phyloP scores from a whole-genome alignment of 1,140 invertebrate species.

The Diabrotica virgifera region DNA sequence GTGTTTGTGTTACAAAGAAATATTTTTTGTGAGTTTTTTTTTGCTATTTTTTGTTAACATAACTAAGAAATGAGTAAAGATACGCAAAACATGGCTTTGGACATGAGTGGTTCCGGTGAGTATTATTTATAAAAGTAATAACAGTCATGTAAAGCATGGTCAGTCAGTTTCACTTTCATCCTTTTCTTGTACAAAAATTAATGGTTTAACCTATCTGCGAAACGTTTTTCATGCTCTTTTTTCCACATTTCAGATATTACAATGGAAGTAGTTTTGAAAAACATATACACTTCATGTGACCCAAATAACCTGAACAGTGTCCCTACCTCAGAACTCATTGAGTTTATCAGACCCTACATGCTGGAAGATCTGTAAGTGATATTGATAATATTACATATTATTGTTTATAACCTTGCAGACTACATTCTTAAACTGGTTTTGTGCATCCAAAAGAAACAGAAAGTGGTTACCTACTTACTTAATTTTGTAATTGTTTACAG shows the following conservation, averaged over 20 bases:
- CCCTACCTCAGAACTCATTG: constrained; percentile 27
- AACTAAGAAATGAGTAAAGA: constrained; percentile 3
- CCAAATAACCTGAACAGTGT: constrained; percentile 25
- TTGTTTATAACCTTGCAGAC: too few species aligned
- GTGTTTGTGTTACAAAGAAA: constrained; percentile 1
- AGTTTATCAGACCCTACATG: constrained; percentile 32
- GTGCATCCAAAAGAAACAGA: too few species aligned
- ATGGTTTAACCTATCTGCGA: neutral
- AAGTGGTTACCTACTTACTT: too few species aligned
- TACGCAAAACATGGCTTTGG: constrained; percentile 12
- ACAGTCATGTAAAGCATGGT: neutral
- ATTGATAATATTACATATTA: too few species aligned
- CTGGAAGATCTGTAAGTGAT: constrained; percentile 31
- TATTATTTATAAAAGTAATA: neutral
- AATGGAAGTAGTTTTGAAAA: constrained; percentile 22
- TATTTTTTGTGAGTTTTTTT: neutral
- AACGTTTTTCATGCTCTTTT: neutral
- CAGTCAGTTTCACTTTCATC: neutral
- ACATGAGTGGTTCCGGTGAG: constrained; percentile 5
- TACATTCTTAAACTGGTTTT: too few species aligned
- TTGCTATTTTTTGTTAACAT: constrained; percentile 4
- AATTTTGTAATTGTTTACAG: too few species aligned
- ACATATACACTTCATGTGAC: constrained; percentile 31
- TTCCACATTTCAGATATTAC: constrained; percentile 13
- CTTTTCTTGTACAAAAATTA: neutral